Evolutionary conservation across 1,140 invertebrate species (phyloP), one percentile per base, ranked within the genome.

Genomic region (Dinothrombium tinctorium): DNA sequence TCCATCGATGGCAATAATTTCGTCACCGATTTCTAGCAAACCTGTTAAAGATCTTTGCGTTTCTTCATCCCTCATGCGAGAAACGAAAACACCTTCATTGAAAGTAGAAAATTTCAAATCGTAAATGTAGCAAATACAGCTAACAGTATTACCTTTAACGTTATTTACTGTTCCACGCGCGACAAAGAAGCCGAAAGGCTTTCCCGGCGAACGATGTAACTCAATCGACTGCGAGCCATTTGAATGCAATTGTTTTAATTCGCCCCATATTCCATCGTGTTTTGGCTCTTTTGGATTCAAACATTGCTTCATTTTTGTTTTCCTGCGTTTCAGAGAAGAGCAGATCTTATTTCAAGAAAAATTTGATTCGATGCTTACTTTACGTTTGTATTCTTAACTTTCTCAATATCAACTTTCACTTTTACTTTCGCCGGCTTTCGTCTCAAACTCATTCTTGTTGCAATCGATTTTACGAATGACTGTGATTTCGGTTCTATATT

Each of bases 111-210:
- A 3, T n/a, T 21, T 17, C 36, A 17, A 37, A 17, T 20, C 20
- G 8, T 28, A 24, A 38, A 23, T 26, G 37, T 4, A 12, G 20
- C 20, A 23, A 23, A 35, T 14, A 35, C 14, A 7, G 20, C 11
- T 35, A 35, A 3, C 2, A 35, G 11, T 19, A 35, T 43, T 48
- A 58, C 57, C 55, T 51, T 56, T 53, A 21, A 52, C 50, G 42
- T 51, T 53, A 36, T 54, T 50, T 5, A 53, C 49, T 33, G 47
- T 54, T n/a, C 54, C 56, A 28, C 54, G 50, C 0, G 56, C 52
- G 24, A 59, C 54, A 36, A 55, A 59, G 42, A 59, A 56, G 6
- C 57, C 56, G 22, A 56, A 53, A 12, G 54, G 53, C 29, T 54
- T 54, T 36, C 51, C 47, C n/a, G 48, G 47, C 29, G 54, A 50